Conservation (phyloP, 2,797 vertebrate species). For the Sebastes paucispinis region DNA sequence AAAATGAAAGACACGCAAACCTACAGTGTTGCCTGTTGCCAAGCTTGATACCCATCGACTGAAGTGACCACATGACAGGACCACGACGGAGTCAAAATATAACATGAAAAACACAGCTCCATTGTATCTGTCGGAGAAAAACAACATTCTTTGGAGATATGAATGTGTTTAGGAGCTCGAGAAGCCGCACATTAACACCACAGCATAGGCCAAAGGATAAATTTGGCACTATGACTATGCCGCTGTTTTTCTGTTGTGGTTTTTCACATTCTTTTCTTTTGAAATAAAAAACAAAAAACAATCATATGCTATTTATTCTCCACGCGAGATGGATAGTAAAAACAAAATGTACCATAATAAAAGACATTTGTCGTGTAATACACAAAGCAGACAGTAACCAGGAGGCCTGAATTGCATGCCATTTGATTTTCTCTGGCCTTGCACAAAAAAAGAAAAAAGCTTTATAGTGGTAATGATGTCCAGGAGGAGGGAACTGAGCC, state of each 20-base stretch:
- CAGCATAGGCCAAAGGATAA: slow-evolving; percentile 53
- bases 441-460: slow-evolving; percentile 31
- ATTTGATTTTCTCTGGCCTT: slow-evolving; percentile 47
- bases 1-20: slow-evolving; percentile 21
- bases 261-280: slow-evolving; percentile 62
- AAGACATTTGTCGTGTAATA: slow-evolving; percentile 60
- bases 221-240: slow-evolving; percentile 60
- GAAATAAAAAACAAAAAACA: slow-evolving; percentile 40
- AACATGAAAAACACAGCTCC: slow-evolving; percentile 63
- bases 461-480: slow-evolving; percentile 75
- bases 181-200: slow-evolving; percentile 74
- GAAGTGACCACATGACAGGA: slow-evolving; percentile 65
- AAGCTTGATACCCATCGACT: slow-evolving; percentile 44
- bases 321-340: slow-evolving; percentile 61
- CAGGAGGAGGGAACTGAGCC: slow-evolving; percentile 53
- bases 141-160: slow-evolving; percentile 74
- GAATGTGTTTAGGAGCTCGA: slow-evolving; percentile 74
- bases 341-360: slow-evolving; percentile 63
- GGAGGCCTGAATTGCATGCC: slow-evolving; percentile 39
- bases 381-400: slow-evolving; percentile 63
- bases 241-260: slow-evolving; percentile 64
- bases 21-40: slow-evolving; percentile 46
- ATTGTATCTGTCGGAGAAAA: slow-evolving; percentile 68
- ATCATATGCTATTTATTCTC: slow-evolving; percentile 67
- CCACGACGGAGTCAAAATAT: slow-evolving; percentile 51